Percentiles rank a stretch among this genome's conserved stretches.
Conservation (phyloP, 1,140 invertebrate genomes). For the Cecropterus lyciades region DNA sequence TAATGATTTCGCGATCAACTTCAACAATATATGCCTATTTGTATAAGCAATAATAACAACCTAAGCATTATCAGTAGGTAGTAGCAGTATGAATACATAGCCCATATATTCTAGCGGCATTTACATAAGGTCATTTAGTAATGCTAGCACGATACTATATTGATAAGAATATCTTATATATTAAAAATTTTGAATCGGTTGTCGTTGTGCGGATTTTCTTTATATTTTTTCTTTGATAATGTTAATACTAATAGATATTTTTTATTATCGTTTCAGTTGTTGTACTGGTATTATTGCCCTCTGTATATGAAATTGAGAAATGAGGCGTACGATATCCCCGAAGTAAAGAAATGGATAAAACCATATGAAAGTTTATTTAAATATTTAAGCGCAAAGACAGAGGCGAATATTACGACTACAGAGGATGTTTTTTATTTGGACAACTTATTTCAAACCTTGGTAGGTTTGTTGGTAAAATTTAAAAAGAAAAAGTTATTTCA, state of each 20-base stretch:
- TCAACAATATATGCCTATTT: too few relatives aligned
- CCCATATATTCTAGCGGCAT: too few relatives aligned
- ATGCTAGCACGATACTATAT: too few relatives aligned
- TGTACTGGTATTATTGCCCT: slow-evolving; percentile 83
- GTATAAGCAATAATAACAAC: too few relatives aligned
- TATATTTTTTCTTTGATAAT: neutral
- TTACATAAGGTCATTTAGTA: too few relatives aligned
- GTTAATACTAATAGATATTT: slow-evolving; percentile 4
- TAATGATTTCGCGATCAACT: too few relatives aligned
- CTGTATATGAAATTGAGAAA: slow-evolving; percentile 80
- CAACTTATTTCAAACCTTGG: slow-evolving; percentile 82
- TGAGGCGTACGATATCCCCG: slow-evolving; percentile 64
- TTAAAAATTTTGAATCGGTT: too few relatives aligned
- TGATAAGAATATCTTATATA: too few relatives aligned
- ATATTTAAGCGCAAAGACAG: slow-evolving; percentile 68
- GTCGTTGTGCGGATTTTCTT: neutral
- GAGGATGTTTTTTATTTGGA: slow-evolving; percentile 82
- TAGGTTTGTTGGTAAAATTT: slow-evolving; percentile 41
- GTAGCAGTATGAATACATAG: too few relatives aligned
- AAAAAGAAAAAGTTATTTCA: neutral
- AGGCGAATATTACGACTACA: slow-evolving; percentile 71
- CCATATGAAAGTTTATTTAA: slow-evolving; percentile 66
- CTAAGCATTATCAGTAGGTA: too few relatives aligned
- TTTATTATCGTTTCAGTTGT: slow-evolving; percentile 63
- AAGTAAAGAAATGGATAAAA: slow-evolving; percentile 58